Evolutionary conservation across 2,113 vertebrate genomes (phyloP).

Genomic region (Oxyura jamaicensis): DNA sequence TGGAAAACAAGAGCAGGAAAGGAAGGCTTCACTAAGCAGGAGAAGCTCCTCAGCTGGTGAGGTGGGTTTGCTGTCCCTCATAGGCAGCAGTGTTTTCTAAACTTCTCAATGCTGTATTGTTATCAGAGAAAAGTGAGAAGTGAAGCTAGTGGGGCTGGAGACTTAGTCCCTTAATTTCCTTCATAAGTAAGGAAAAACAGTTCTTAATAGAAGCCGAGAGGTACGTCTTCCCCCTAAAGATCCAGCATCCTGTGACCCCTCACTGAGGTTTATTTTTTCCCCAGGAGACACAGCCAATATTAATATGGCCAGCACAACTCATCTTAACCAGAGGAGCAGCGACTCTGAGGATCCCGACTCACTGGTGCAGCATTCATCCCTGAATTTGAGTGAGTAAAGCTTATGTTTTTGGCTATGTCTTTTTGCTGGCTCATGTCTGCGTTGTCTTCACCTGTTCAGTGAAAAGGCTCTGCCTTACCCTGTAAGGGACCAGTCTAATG

Average conservation of each 20-base stretch:
- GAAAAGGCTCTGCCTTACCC: background rate
- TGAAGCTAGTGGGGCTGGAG: background rate
- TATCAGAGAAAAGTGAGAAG: background rate
- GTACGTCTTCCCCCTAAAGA: background rate
- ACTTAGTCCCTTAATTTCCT: background rate
- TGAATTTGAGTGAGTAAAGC: background rate
- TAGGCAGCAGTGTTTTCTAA: background rate
- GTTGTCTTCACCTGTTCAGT: background rate
- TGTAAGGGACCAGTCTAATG: background rate
- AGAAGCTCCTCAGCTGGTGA: background rate
- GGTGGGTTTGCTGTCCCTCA: background rate
- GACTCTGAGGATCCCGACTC: background rate
- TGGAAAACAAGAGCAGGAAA: background rate
- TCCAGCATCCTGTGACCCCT: background rate
- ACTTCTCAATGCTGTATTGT: rapidly evolving
- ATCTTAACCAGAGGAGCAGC: background rate
- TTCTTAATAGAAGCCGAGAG: background rate
- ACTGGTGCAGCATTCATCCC: background rate
- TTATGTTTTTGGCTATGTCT: background rate
- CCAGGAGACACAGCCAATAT: background rate
- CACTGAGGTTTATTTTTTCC: background rate
- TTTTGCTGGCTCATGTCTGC: background rate
- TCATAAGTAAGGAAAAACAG: background rate
- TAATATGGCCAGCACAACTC: rapidly evolving
- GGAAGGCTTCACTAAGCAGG: background rate